These are phyloP conservation scores for Tenthredo mesomela DNA, from an alignment of 2,888 invertebrate species.

Conservation along the genomic window DNA sequence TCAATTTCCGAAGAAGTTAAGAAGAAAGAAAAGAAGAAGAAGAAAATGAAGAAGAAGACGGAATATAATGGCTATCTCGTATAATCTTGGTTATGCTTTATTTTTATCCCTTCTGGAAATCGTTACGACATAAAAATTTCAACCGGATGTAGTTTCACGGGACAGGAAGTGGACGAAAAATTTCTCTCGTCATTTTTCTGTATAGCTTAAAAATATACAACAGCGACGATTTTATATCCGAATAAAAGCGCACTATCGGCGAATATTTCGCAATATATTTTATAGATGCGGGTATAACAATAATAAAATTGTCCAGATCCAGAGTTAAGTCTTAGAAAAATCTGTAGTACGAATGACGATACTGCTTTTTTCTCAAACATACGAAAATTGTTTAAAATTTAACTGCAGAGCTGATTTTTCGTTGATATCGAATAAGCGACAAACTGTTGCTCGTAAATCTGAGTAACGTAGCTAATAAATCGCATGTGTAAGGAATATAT, in stretches of 20 bases:
- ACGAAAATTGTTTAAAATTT: not conserved
- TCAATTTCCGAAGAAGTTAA: slow-evolving; percentile 1
- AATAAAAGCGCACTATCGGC: not conserved
- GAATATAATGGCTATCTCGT: not conserved
- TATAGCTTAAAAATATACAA: not conserved
- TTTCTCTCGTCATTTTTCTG: slow-evolving; percentile 24
- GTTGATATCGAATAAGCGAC: not conserved
- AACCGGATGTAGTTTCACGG: slow-evolving; percentile 35
- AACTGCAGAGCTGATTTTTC: not conserved
- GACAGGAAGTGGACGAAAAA: not conserved
- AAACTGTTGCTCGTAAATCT: slow-evolving; percentile 1
- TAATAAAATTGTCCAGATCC: not conserved
- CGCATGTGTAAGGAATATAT: not conserved
- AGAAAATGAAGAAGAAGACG: not conserved
- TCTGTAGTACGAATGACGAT: not conserved
- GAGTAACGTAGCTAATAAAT: not conserved
- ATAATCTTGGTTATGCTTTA: not conserved
- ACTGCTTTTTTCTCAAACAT: not conserved
- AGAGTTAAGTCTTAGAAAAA: not conserved
- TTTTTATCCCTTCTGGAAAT: not conserved
- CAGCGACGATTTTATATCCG: not conserved
- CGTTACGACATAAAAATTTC: not conserved
- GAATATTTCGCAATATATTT: not conserved
- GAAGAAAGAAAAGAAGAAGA: not conserved
- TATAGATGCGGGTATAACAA: not conserved